These are phyloP conservation scores for Tenthredo livida DNA, from an alignment of 2,888 invertebrate species.

Conservation along the genomic window DNA sequence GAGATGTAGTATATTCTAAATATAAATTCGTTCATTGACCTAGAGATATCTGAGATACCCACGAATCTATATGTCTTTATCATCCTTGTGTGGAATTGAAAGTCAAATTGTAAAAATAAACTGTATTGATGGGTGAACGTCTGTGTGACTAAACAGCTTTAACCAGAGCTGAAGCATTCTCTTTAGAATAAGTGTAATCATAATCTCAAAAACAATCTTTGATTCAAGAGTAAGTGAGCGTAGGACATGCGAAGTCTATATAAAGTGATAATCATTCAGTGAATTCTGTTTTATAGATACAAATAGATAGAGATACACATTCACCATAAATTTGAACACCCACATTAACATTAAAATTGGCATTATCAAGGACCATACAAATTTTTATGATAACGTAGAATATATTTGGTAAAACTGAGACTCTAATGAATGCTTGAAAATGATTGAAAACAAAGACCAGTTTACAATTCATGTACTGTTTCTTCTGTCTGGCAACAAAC, in stretches of 20 bases:
- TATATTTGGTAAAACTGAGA: conserved; percentile 2
- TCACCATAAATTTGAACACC: neutral
- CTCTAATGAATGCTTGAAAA: neutral
- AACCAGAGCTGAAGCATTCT: neutral
- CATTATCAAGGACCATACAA: neutral
- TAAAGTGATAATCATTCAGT: neutral
- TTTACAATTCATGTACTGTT: neutral
- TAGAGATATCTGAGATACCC: conserved; percentile 1
- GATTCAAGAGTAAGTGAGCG: neutral
- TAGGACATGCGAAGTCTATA: conserved; percentile 29
- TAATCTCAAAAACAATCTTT: conserved; percentile 22
- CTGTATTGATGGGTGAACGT: neutral
- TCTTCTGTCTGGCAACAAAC: neutral
- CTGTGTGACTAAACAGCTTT: neutral
- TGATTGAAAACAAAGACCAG: neutral
- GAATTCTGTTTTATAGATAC: neutral
- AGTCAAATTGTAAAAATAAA: neutral
- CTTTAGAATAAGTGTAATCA: conserved; percentile 19
- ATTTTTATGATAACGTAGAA: neutral
- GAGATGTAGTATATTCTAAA: neutral
- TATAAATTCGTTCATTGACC: conserved; percentile 4
- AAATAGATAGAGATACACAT: conserved; percentile 6
- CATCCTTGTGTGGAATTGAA: conserved; percentile 2
- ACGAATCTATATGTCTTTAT: conserved; percentile 24
- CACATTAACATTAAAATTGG: neutral